Evolutionary conservation across 2,888 invertebrate genomes (phyloP), one percentile per base, ranked within the genome.

Genomic region (Empis livida): DNA sequence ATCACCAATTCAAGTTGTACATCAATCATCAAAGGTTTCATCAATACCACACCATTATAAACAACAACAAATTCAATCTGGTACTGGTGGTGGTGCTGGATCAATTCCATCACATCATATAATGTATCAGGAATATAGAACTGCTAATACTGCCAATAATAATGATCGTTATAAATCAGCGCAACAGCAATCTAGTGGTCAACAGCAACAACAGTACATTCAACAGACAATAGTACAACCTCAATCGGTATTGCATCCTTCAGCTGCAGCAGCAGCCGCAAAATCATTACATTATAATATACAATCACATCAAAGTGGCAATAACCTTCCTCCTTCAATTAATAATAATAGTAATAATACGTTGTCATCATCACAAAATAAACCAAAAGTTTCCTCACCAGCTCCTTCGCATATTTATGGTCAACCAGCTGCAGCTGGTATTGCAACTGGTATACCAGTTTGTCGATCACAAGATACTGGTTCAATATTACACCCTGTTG

Each of bases 341-440:
- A 39, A 39, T 17, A 39, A 39, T 17, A 39, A 13, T 39, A 50
- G 45, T 40, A 45, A 44, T 46, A 43, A 54, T 39, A 14, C 50
- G 23, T 35, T 53, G 46, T 43, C 62, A 59, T 42, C 61, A 59
- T 52, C 61, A 59, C 71, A 48, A 66, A 71, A 55, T 64, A 69
- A 47, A 66, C 74, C 78, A 15, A 81, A 82, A 69, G 84, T 84
- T 42, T 84, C 83, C 58, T 83, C 83, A 61, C 85, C 85, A 1
- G 84, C 84, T 47, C 84, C 85, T 42, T 81, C 53, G 10, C 55
- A 56, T 47, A 53, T 56, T 31, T 56, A 56, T 42, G 55, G 55
- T 1, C 65, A 71, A 14, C 54, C 56, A 17, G 35, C 49, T 16
- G 23, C 41, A 23, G 73, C 76, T 38, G 77, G 77, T 14, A 76